Conservation (phyloP, 1,140 invertebrate genomes). For the Dryas iulia region DNA sequence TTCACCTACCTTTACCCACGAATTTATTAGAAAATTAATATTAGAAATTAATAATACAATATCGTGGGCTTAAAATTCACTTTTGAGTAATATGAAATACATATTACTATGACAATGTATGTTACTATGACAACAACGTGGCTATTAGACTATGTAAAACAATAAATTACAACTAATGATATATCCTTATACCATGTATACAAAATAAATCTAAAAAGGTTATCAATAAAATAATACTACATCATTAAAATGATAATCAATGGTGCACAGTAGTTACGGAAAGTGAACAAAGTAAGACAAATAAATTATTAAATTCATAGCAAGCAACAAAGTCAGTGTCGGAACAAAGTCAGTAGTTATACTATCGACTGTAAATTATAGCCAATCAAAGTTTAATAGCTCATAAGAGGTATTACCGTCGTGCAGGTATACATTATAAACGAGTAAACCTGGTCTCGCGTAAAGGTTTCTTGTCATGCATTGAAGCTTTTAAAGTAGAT, state of each 20-base stretch:
- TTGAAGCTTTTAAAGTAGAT: constrained; percentile 1
- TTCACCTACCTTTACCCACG: too few species aligned
- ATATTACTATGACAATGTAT: too few species aligned
- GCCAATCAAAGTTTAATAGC: constrained; percentile 15
- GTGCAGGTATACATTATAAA: background rate
- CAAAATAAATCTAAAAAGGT: too few species aligned
- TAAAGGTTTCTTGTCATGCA: background rate
- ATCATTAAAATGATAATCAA: background rate
- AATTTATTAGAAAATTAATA: too few species aligned
- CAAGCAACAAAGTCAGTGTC: background rate
- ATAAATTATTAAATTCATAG: background rate
- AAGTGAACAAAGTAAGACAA: background rate
- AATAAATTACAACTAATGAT: too few species aligned
- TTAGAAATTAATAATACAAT: too few species aligned
- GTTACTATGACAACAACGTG: too few species aligned
- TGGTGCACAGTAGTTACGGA: background rate
- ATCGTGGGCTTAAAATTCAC: too few species aligned
- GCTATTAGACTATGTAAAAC: too few species aligned
- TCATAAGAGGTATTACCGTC: background rate
- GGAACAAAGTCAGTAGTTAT: constrained; percentile 3
- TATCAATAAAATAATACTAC: background rate
- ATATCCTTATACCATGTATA: too few species aligned
- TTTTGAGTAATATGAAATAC: too few species aligned
- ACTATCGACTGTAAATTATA: constrained; percentile 6
- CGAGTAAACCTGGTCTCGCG: background rate